Evolutionary conservation across 2,113 vertebrate genomes (phyloP).

Genomic region (Myrmecobius fasciatus): DNA sequence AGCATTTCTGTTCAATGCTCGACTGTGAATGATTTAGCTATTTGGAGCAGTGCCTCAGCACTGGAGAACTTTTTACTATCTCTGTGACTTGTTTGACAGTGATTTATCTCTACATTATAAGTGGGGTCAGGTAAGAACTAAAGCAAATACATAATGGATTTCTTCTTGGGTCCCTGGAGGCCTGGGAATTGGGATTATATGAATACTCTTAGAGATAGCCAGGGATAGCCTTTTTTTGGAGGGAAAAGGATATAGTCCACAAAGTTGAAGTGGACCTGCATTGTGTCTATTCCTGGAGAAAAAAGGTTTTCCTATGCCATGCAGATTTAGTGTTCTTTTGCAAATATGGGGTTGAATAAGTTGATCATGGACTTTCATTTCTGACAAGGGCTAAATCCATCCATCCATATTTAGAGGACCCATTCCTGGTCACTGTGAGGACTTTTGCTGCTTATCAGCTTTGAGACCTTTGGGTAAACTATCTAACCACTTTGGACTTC

Average conservation of each 20-base stretch:
- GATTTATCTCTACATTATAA: not conserved
- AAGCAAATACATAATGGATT: too few relatives aligned
- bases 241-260: not conserved
- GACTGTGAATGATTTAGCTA: not conserved
- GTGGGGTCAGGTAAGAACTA: too few relatives aligned
- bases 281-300: not conserved
- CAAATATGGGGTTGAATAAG: not conserved
- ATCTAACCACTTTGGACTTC: not conserved
- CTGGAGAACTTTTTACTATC: too few relatives aligned
- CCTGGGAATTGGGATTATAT: not conserved
- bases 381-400: not conserved
- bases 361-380: not conserved
- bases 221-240: not conserved
- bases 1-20: not conserved
- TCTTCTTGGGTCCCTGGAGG: too few relatives aligned
- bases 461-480: not conserved
- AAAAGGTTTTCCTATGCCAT: not conserved
- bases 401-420: not conserved
- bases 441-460: not conserved
- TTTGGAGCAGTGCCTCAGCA: not conserved
- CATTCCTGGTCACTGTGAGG: not conserved
- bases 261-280: not conserved
- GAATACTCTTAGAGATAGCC: not conserved
- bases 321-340: not conserved
- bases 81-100: not conserved